These are phyloP conservation scores for Actinostola sp. DNA, from an alignment of 92 coral and sea anemone species.

Conservation along the genomic window DNA sequence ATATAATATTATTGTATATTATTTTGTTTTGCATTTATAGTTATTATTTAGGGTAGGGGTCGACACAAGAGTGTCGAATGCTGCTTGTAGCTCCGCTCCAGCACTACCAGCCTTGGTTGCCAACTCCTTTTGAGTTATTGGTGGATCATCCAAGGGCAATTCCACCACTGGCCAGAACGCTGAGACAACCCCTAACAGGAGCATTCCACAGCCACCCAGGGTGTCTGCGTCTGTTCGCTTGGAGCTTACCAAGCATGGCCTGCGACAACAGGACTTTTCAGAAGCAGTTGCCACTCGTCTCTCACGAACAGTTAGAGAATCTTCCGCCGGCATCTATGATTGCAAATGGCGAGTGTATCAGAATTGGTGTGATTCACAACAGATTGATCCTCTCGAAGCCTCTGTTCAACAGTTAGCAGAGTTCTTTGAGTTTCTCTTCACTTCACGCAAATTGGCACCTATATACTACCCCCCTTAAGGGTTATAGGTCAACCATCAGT, in stretches of 20 bases:
- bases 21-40: too few species aligned
- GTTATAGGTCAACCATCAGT: slow-evolving; percentile 17
- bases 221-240: slow-evolving; percentile 11
- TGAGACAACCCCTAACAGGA: slow-evolving; percentile 5
- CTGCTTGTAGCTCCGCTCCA: slow-evolving; percentile 35
- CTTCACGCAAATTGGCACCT: neutral
- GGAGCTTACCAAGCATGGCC: slow-evolving; percentile 24
- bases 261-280: slow-evolving; percentile 27
- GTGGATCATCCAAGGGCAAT: slow-evolving; percentile 29
- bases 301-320: slow-evolving; percentile 21
- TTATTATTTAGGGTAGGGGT: too few species aligned
- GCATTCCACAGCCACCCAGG: slow-evolving; percentile 15
- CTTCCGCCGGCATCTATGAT: too few species aligned
- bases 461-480: slow-evolving; percentile 5
- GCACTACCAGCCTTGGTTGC: slow-evolving; percentile 34
- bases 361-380: too few species aligned
- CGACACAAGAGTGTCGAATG: slow-evolving; percentile 29
- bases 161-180: neutral
- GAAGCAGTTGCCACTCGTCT: slow-evolving; percentile 28
- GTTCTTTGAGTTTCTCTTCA: slow-evolving; percentile 15
- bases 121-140: slow-evolving; percentile 14
- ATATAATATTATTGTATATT: too few species aligned
- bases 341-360: too few species aligned
- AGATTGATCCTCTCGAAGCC: too few species aligned
- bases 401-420: slow-evolving; percentile 25